These are phyloP conservation scores for Meteorus cinctellus DNA, from an alignment of 2,888 invertebrate genomes.

Conservation along the genomic window DNA sequence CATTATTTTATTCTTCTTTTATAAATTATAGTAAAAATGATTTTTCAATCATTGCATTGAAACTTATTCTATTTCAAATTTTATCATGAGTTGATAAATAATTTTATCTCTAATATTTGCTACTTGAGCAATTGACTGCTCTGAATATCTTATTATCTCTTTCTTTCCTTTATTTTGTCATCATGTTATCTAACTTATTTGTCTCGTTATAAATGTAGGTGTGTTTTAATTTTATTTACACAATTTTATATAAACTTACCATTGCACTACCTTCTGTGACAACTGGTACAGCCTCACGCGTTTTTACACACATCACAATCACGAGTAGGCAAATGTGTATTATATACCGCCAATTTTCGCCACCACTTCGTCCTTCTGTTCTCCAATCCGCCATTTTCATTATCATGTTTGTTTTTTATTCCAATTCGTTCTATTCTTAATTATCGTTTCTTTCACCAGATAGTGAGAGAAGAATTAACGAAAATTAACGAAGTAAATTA, in stretches of 20 bases:
- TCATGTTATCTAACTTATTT: not conserved
- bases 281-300: conserved; percentile 49
- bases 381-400: conserved; percentile 37
- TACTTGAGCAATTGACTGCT: conserved; percentile 50
- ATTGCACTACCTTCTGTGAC: conserved; percentile 63
- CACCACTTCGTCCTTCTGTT: conserved; percentile 39
- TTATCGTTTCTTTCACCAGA: not conserved
- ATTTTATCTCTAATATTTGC: conserved; percentile 49
- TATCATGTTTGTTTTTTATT: not conserved
- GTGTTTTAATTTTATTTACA: conserved; percentile 14
- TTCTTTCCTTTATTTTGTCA: not conserved
- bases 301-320: conserved; percentile 48
- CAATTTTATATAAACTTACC: conserved; percentile 60
- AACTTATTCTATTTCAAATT: not conserved
- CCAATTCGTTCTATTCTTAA: not conserved
- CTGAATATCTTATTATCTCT: conserved; percentile 6
- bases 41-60: not conserved
- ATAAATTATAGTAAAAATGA: not conserved
- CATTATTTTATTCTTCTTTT: not conserved
- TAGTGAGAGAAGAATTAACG: not conserved
- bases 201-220: not conserved
- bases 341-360: conserved; percentile 4
- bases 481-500: not conserved
- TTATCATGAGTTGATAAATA: conserved; percentile 8
- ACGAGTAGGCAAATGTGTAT: conserved; percentile 46